Percentiles rank a stretch among this genome's conserved stretches.
These are phyloP conservation scores for Eurypyga helias DNA, from an alignment of 2,113 vertebrate genomes.

Conservation along the genomic window DNA sequence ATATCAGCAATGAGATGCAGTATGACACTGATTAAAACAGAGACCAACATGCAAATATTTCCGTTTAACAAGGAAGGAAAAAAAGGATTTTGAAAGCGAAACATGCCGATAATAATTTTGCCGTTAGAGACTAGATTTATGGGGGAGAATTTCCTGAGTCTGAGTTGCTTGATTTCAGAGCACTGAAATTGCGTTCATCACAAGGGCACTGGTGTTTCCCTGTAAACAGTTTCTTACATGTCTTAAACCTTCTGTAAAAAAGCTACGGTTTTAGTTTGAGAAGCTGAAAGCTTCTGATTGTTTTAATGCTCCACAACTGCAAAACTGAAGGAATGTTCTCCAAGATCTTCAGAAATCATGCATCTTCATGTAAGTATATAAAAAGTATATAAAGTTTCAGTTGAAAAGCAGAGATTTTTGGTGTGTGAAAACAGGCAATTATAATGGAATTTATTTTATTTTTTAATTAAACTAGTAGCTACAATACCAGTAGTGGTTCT, in stretches of 20 bases:
- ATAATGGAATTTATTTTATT: not conserved
- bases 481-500: not conserved
- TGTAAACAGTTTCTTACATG: not conserved
- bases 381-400: not conserved
- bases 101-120: not conserved
- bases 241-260: not conserved
- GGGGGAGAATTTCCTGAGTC: not conserved
- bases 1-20: not conserved
- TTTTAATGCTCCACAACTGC: not conserved
- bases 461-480: not conserved
- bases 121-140: not conserved
- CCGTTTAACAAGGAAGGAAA: not conserved
- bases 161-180: not conserved
- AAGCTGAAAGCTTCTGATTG: not conserved
- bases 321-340: not conserved
- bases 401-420: not conserved
- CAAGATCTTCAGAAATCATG: not conserved
- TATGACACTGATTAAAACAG: not conserved
- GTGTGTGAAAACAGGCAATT: not conserved
- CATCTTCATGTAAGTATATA: not conserved
- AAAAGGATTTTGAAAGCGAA: not conserved
- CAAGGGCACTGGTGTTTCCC: not conserved
- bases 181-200: fast-evolving
- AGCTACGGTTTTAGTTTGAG: not conserved
- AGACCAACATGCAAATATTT: not conserved